These are phyloP conservation scores for Ascaphus truei DNA, from an alignment of 2,113 vertebrate species.

Conservation along the genomic window DNA sequence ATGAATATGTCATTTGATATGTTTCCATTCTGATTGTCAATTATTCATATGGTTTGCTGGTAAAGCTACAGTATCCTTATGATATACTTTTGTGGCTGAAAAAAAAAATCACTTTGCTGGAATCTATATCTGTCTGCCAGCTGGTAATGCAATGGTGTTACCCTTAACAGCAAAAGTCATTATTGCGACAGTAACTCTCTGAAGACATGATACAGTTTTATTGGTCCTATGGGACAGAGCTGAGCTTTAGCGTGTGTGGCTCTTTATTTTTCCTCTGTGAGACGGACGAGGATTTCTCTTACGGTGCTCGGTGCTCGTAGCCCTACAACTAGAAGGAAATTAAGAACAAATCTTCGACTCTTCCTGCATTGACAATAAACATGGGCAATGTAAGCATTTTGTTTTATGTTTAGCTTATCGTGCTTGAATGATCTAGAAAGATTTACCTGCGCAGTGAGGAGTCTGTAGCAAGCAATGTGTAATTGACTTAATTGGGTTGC, in stretches of 20 bases:
- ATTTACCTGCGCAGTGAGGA: neutral
- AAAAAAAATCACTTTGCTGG: neutral
- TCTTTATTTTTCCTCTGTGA: conserved; percentile 1
- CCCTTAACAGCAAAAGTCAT: conserved; percentile 40
- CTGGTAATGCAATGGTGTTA: conserved; percentile 36
- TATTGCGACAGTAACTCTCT: conserved; percentile 37
- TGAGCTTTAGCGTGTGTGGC: neutral
- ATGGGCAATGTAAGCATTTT: conserved; percentile 57
- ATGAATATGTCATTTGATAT: neutral
- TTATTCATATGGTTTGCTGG: neutral
- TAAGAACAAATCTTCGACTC: neutral
- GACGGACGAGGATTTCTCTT: neutral
- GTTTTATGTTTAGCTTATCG: too few species aligned
- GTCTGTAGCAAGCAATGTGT: neutral
- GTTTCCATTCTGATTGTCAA: neutral
- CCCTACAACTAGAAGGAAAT: neutral
- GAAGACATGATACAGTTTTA: conserved; percentile 47
- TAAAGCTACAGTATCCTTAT: neutral
- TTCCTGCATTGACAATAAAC: neutral
- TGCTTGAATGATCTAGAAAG: too few species aligned
- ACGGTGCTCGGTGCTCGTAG: neutral
- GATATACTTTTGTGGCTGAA: neutral
- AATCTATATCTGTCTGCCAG: conserved; percentile 7
- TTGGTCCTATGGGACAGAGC: conserved; percentile 14
- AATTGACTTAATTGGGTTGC: neutral